These are phyloP conservation scores for Lasioglossum zephyrum DNA, from an alignment of 2,888 invertebrate species.

Conservation along the genomic window DNA sequence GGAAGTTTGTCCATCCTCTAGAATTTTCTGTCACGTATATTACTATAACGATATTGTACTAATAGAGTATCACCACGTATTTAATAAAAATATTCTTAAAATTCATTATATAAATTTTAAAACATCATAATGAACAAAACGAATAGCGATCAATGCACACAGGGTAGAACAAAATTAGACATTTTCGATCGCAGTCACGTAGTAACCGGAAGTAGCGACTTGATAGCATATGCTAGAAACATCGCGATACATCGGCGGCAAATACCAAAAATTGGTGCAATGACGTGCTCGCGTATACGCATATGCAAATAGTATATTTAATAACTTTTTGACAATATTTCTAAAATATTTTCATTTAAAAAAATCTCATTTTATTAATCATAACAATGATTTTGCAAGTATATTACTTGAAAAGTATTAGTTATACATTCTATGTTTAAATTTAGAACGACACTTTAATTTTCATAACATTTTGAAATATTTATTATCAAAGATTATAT, in stretches of 20 bases:
- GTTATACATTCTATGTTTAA: not conserved
- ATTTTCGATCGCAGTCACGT: constrained; percentile 28
- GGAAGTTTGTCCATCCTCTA: constrained; percentile 67
- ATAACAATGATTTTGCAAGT: not conserved
- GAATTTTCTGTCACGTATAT: constrained; percentile 71
- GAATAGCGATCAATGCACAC: too few species aligned
- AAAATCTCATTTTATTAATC: not conserved
- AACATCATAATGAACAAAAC: not conserved
- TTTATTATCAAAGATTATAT: not conserved
- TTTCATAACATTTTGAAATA: not conserved
- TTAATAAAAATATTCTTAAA: not conserved
- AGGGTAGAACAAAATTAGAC: not conserved
- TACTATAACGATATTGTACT: not conserved
- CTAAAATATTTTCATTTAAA: not conserved
- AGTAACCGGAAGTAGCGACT: constrained; percentile 59
- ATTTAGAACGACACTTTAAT: not conserved
- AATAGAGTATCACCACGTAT: not conserved
- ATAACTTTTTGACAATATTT: not conserved
- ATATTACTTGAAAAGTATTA: not conserved
- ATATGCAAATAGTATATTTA: not conserved
- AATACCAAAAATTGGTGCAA: constrained; percentile 22
- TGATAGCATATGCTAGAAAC: constrained; percentile 66
- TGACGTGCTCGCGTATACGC: not conserved
- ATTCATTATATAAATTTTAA: constrained; percentile 22
- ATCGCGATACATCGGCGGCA: constrained; percentile 63